Conservation (phyloP, 2,797 vertebrate genomes). For the Ciconia nigra region DNA sequence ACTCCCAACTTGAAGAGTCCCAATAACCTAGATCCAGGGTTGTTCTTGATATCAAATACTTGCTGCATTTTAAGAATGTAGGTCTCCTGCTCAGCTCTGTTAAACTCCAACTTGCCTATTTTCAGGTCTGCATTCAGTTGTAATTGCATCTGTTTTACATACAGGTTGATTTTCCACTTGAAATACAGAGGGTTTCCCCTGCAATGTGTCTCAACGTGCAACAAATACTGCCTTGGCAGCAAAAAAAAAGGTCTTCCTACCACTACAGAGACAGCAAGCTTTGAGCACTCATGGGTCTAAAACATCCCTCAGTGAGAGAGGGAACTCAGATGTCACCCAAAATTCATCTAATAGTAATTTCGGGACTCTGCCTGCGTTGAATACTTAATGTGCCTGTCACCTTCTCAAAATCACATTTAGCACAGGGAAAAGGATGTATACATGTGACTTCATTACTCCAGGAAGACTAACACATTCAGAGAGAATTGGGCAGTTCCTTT, state of each 20-base stretch:
- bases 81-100: background rate
- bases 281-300: background rate
- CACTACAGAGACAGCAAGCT: background rate
- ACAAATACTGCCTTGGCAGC: background rate
- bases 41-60: background rate
- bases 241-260: background rate
- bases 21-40: background rate
- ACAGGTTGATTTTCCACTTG: background rate
- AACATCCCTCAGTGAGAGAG: background rate
- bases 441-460: background rate
- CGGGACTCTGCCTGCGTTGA: background rate
- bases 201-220: background rate
- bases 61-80: background rate
- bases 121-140: background rate
- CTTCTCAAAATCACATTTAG: background rate
- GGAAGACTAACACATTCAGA: background rate
- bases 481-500: background rate
- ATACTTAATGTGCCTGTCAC: background rate
- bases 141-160: background rate
- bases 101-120: background rate
- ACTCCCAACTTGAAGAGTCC: background rate
- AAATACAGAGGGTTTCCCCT: background rate
- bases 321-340: background rate
- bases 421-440: background rate
- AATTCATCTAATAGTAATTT: background rate